Percentiles rank a stretch among this genome's conserved stretches.
Conservation (phyloP, 2,113 vertebrate species). For the Hystrix cristata region DNA sequence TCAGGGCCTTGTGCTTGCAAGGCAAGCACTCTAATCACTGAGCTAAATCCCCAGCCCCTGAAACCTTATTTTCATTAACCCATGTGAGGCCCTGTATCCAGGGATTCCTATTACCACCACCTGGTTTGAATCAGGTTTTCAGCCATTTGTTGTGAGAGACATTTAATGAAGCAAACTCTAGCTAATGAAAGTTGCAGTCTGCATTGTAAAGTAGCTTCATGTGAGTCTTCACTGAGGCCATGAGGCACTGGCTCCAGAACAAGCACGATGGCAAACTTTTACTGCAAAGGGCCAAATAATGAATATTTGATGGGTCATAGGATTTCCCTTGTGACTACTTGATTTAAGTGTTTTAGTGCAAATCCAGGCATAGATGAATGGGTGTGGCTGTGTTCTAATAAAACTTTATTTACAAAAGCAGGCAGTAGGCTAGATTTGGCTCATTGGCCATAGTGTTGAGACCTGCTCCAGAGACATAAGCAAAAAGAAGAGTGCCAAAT, state of each 20-base stretch:
- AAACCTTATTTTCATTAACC: background rate
- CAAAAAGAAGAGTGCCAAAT: background rate
- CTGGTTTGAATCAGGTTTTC: background rate
- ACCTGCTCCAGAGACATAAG: background rate
- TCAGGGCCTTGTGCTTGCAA: too few species aligned
- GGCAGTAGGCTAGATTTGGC: background rate
- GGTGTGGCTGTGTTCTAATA: background rate
- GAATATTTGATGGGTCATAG: background rate
- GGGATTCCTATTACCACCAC: background rate
- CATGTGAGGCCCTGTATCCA: background rate
- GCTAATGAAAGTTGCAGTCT: background rate
- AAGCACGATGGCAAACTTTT: background rate
- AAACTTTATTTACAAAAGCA: slow-evolving; percentile 40
- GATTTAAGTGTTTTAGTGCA: background rate
- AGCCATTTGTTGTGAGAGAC: background rate
- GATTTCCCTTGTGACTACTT: background rate
- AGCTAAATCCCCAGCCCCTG: background rate
- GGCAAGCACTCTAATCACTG: too few species aligned
- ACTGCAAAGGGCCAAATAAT: background rate
- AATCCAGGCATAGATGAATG: background rate
- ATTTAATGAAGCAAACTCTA: background rate
- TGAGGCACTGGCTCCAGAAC: background rate
- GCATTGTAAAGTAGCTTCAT: background rate
- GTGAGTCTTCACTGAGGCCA: background rate
- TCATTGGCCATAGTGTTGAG: background rate